phyloP scores from a whole-genome alignment of 2,888 invertebrate species.

The Emmelina monodactyla region DNA sequence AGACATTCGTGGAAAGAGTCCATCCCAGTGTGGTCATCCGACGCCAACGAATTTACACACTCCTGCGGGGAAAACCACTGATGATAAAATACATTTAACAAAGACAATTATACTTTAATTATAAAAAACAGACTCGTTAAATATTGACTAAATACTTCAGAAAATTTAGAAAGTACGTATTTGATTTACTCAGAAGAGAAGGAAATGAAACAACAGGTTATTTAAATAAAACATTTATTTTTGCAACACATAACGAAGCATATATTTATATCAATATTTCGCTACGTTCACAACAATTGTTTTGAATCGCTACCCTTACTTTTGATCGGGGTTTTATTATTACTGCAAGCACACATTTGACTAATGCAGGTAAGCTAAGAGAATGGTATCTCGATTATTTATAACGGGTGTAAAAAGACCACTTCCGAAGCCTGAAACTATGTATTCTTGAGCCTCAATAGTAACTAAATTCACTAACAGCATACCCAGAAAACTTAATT shows the following conservation, averaged over 20 bases:
- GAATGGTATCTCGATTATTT: not conserved
- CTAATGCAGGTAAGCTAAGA: too few species aligned
- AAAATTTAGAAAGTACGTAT: not conserved
- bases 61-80: slow-evolving; percentile 36
- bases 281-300: slow-evolving; percentile 19
- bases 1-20: slow-evolving; percentile 72
- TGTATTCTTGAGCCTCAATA: not conserved
- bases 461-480: too few species aligned
- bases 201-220: slow-evolving; percentile 11
- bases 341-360: too few species aligned
- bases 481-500: too few species aligned
- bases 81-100: slow-evolving; percentile 14
- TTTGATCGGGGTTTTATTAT: too few species aligned
- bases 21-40: slow-evolving; percentile 70
- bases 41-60: slow-evolving; percentile 62
- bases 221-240: slow-evolving; percentile 28
- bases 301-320: too few species aligned
- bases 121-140: not conserved
- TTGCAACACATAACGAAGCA: slow-evolving; percentile 40
- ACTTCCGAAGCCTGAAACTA: not conserved
- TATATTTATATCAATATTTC: slow-evolving; percentile 8
- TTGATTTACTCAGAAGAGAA: not conserved
- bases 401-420: not conserved
- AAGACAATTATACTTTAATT: not conserved
- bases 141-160: not conserved